These are phyloP conservation scores for Nestor notabilis DNA, from an alignment of 2,113 vertebrate genomes.

Conservation along the genomic window DNA sequence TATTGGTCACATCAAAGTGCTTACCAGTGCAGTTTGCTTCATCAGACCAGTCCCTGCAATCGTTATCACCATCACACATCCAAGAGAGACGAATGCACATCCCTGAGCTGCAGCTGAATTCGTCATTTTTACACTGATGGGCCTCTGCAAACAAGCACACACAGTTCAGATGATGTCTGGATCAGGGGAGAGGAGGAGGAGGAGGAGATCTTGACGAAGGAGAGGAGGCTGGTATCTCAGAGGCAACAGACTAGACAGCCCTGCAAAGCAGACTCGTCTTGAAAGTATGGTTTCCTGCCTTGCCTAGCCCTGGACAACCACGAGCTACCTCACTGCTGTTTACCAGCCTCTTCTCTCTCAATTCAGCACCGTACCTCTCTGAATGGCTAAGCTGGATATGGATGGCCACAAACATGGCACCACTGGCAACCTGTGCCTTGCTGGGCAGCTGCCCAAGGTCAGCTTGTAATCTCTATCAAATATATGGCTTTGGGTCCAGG, in stretches of 20 bases:
- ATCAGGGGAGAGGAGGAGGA: background rate
- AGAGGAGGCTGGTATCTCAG: background rate
- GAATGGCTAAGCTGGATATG: background rate
- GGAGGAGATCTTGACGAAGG: background rate
- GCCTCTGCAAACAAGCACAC: constrained; percentile 75
- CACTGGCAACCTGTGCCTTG: background rate
- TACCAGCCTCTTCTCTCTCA: background rate
- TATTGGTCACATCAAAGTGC: background rate
- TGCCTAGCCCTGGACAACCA: background rate
- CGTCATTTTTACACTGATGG: constrained; percentile 87
- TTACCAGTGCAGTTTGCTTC: constrained; percentile 95
- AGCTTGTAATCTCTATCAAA: background rate
- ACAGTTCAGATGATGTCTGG: background rate
- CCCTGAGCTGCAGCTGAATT: constrained; percentile 92
- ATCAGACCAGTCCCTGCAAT: constrained; percentile 97
- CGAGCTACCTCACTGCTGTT: background rate
- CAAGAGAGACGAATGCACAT: constrained; percentile 93
- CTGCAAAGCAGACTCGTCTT: background rate
- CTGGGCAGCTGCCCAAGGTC: background rate
- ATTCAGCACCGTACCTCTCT: background rate
- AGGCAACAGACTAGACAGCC: background rate
- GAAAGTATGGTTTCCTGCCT: background rate
- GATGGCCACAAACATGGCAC: background rate
- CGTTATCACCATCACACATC: constrained; percentile 96
- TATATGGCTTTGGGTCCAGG: background rate